Percentiles rank a stretch among this genome's conserved stretches.
phyloP scores from a whole-genome alignment of 2,113 vertebrate species.

The Actinemys pallida region DNA sequence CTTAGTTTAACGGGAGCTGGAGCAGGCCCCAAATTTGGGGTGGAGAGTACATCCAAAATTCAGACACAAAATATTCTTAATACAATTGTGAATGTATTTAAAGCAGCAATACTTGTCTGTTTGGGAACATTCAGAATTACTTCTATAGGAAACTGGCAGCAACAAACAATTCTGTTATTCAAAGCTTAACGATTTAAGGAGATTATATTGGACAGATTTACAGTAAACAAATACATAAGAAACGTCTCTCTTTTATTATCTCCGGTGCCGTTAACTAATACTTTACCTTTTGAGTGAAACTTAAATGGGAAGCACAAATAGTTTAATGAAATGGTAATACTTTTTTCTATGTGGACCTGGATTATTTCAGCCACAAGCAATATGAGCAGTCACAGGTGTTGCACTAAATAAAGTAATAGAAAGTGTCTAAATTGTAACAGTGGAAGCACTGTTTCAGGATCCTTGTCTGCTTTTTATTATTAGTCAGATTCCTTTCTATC shows the following conservation, averaged over 20 bases:
- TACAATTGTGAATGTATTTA: background rate
- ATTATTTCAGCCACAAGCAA: slow-evolving; percentile 84
- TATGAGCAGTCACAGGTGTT: slow-evolving; percentile 85
- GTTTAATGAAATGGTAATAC: slow-evolving; percentile 79
- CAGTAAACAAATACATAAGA: slow-evolving; percentile 45
- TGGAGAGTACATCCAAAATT: background rate
- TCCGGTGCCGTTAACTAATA: slow-evolving; percentile 62
- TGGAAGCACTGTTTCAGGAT: slow-evolving; percentile 84
- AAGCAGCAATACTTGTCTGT: background rate
- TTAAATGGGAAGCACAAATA: slow-evolving; percentile 78
- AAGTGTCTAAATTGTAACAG: slow-evolving; percentile 87
- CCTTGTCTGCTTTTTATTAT: slow-evolving; percentile 89
- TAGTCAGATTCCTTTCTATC: slow-evolving; percentile 86
- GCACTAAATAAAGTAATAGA: slow-evolving; percentile 87
- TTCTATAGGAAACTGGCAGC: background rate
- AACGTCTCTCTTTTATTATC: slow-evolving; percentile 45
- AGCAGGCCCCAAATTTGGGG: background rate
- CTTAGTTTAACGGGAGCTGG: background rate
- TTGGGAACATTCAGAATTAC: background rate
- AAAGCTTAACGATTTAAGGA: slow-evolving; percentile 50
- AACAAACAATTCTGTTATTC: background rate
- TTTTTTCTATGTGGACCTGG: slow-evolving; percentile 78
- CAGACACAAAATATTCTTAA: background rate
- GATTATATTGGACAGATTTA: slow-evolving; percentile 68
- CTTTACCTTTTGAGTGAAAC: slow-evolving; percentile 53